These are phyloP conservation scores for Girardinus metallicus DNA, from an alignment of 2,797 vertebrate species.

Conservation along the genomic window DNA sequence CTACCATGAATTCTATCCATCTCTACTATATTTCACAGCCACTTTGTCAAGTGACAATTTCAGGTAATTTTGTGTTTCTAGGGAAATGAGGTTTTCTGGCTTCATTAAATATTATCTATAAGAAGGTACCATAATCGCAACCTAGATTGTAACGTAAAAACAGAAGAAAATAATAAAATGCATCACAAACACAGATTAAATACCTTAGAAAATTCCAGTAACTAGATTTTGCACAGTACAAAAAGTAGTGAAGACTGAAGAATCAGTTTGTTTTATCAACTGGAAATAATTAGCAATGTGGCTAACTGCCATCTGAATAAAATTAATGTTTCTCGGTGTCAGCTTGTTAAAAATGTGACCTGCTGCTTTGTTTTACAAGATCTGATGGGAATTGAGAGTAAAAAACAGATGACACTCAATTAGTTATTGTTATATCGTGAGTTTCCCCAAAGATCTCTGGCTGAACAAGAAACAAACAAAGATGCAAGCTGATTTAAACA, in stretches of 20 bases:
- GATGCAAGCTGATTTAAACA: background rate
- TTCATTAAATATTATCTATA: background rate
- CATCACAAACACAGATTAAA: background rate
- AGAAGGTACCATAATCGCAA: background rate
- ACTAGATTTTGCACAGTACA: background rate
- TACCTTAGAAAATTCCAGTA: background rate
- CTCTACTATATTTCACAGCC: background rate
- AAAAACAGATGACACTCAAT: background rate
- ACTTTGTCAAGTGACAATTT: background rate
- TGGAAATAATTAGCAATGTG: background rate
- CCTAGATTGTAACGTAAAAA: background rate
- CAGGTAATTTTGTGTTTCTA: background rate
- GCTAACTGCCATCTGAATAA: background rate
- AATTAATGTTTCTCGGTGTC: background rate
- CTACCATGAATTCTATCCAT: background rate
- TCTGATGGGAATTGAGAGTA: background rate
- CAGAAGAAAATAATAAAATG: background rate
- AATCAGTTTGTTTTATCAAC: background rate
- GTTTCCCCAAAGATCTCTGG: background rate
- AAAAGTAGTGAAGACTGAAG: background rate
- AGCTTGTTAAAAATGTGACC: background rate
- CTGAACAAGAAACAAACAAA: background rate
- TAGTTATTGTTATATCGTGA: background rate
- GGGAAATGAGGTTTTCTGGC: background rate
- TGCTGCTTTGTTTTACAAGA: background rate